These are phyloP conservation scores for Neosalanx taihuensis DNA, from an alignment of 2,797 vertebrate species.

Conservation along the genomic window DNA sequence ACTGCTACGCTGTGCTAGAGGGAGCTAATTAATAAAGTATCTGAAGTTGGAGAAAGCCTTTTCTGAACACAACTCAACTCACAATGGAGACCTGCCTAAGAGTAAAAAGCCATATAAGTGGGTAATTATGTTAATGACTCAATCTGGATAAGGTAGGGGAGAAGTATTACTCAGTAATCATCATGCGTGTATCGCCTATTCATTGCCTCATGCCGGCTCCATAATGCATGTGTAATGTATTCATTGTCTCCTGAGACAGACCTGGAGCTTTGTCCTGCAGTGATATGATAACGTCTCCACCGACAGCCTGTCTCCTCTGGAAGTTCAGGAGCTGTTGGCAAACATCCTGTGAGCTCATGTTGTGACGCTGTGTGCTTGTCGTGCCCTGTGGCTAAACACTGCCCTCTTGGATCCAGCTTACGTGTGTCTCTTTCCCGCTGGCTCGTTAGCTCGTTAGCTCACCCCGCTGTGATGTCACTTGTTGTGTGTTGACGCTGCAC, in stretches of 20 bases:
- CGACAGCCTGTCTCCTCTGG: not conserved
- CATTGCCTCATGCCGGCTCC: constrained; percentile 44
- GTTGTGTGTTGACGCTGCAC: not conserved
- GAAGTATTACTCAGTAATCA: constrained; percentile 57
- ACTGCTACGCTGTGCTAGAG: constrained; percentile 70
- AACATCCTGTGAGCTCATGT: not conserved
- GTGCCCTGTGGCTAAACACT: not conserved
- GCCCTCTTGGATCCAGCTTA: not conserved
- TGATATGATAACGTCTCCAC: constrained; percentile 22
- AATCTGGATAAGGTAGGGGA: constrained; percentile 62
- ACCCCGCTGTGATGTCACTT: not conserved
- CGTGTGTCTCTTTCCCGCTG: not conserved
- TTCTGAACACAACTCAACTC: constrained; percentile 65
- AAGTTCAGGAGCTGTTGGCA: not conserved
- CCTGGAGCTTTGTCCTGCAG: constrained; percentile 54
- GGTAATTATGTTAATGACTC: constrained; percentile 73
- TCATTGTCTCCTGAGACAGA: constrained; percentile 49
- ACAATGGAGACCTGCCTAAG: constrained; percentile 69
- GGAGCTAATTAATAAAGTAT: constrained; percentile 78
- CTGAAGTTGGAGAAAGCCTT: constrained; percentile 64
- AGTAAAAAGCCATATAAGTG: constrained; percentile 71
- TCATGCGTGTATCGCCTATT: constrained; percentile 33
- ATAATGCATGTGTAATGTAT: constrained; percentile 35
- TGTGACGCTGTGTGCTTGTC: not conserved
- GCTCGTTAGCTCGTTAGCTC: not conserved